A percentile compares a stretch with the other conserved stretches of the same genome.
Conservation (phyloP, 2,797 vertebrate species). For the Cossypha caffra region DNA sequence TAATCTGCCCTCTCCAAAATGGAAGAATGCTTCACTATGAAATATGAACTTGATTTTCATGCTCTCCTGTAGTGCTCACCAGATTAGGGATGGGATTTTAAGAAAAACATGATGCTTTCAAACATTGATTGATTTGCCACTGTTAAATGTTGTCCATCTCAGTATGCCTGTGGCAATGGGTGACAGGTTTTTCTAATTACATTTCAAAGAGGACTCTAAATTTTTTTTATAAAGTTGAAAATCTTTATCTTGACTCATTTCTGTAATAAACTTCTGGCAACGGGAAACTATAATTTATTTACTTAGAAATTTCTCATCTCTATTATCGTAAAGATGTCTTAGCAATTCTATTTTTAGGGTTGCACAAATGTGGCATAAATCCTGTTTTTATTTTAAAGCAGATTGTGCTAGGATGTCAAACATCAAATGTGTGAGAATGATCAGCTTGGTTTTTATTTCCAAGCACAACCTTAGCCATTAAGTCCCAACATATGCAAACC, state of each 20-base stretch:
- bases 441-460: background rate
- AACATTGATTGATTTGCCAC: background rate
- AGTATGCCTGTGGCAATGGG: background rate
- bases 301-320: conserved; percentile 39
- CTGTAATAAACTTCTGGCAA: conserved; percentile 37
- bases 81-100: background rate
- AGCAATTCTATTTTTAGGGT: conserved; percentile 32
- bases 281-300: conserved; percentile 15
- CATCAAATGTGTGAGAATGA: background rate
- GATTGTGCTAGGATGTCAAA: conserved; percentile 4
- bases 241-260: conserved; percentile 29
- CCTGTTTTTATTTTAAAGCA: conserved; percentile 7
- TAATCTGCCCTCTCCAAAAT: background rate
- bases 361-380: conserved; percentile 28
- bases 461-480: background rate
- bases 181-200: background rate
- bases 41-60: background rate
- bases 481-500: background rate
- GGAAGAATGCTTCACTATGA: background rate
- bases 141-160: background rate
- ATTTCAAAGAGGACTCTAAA: background rate
- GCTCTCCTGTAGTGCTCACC: background rate
- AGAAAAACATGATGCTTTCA: background rate
- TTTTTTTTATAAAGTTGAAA: conserved; percentile 21
- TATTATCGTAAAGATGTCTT: conserved; percentile 27